These are phyloP conservation scores for Acrobasis repandana DNA, from an alignment of 2,888 invertebrate species.

Conservation along the genomic window DNA sequence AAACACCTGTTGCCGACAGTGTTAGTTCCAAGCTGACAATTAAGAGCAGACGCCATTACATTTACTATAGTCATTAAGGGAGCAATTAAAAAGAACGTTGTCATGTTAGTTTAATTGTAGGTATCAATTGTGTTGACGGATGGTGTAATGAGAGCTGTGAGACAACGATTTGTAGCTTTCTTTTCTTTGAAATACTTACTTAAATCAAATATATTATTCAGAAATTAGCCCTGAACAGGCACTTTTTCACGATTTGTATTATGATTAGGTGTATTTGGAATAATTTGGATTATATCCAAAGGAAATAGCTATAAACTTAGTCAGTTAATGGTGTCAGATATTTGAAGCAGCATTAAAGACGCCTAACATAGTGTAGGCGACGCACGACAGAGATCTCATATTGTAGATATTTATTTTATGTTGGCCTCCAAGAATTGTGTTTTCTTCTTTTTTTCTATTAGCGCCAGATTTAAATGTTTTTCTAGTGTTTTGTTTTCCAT, in stretches of 20 bases:
- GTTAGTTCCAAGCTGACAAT: conserved; percentile 23
- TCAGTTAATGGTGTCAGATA: too few relatives aligned
- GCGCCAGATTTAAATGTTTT: too few relatives aligned
- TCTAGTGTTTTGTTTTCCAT: too few relatives aligned
- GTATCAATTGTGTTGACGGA: conserved; percentile 12
- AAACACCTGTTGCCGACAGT: conserved; percentile 15
- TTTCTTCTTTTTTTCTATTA: too few relatives aligned
- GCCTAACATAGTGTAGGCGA: too few relatives aligned
- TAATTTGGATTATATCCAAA: too few relatives aligned
- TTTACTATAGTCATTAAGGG: conserved; percentile 23
- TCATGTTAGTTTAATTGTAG: conserved; percentile 5
- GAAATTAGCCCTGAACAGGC: not conserved
- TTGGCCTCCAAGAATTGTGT: too few relatives aligned
- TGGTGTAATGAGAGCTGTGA: not conserved
- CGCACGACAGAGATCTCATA: too few relatives aligned
- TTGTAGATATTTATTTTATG: too few relatives aligned
- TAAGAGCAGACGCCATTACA: conserved; percentile 27
- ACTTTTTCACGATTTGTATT: not conserved
- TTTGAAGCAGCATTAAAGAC: too few relatives aligned
- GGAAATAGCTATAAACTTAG: not conserved
- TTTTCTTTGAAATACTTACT: not conserved
- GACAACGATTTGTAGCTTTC: not conserved
- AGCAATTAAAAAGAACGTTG: conserved; percentile 13
- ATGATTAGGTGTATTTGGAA: not conserved
- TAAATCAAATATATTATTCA: not conserved